Evolutionary conservation across 2,888 invertebrate species (phyloP).

Genomic region (Oligia latruncula): DNA sequence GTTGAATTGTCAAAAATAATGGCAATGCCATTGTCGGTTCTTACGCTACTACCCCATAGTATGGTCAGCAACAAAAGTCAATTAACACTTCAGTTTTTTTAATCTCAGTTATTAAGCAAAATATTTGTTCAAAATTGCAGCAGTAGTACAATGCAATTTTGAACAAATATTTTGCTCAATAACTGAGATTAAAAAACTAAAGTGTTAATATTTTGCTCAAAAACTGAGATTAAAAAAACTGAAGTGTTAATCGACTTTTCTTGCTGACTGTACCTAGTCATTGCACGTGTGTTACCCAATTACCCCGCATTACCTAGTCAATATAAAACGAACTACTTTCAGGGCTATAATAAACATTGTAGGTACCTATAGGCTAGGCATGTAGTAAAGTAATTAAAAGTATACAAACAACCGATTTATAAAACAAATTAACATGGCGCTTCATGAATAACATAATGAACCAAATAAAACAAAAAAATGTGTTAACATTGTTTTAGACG

Average conservation of each 20-base stretch:
- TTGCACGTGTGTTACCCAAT: neutral
- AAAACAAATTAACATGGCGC: conserved; percentile 40
- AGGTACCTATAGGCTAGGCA: neutral
- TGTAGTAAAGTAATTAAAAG: conserved; percentile 28
- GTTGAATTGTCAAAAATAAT: neutral
- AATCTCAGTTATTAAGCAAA: no score
- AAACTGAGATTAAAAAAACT: no score
- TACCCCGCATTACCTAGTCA: neutral
- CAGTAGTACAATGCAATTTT: no score
- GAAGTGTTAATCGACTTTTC: no score
- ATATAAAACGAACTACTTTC: neutral
- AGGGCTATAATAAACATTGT: neutral
- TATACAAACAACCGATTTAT: conserved; percentile 48
- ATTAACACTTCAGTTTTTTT: no score
- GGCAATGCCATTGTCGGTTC: no score
- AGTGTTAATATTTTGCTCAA: no score
- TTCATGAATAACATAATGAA: conserved; percentile 63
- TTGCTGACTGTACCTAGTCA: neutral
- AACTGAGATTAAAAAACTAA: no score
- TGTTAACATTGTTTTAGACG: conserved; percentile 65
- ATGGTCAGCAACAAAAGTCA: no score
- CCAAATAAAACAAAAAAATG: conserved; percentile 52
- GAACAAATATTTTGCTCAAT: no score
- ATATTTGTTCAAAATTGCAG: no score
- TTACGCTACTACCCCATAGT: neutral